Conservation (phyloP, 2,888 invertebrate genomes). For the Nemotelus pantherinus region DNA sequence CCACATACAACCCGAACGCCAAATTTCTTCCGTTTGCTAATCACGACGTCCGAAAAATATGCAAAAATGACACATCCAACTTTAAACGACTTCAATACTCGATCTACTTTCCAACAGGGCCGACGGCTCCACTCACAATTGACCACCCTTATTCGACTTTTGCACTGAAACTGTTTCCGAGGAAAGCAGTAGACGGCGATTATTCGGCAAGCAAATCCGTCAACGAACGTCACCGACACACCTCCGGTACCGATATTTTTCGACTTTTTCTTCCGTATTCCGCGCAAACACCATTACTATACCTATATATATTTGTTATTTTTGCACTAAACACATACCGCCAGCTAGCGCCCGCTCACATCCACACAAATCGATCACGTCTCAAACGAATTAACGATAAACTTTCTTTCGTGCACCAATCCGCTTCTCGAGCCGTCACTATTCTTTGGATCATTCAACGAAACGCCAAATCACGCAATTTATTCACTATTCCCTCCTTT, state of each 20-base stretch:
- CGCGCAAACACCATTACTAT: neutral
- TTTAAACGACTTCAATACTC: neutral
- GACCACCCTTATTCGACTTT: neutral
- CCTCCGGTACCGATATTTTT: neutral
- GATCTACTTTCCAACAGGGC: neutral
- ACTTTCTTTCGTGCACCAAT: neutral
- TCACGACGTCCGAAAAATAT: neutral
- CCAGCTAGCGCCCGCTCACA: neutral
- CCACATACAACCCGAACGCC: constrained; percentile 14
- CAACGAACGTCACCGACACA: constrained; percentile 11
- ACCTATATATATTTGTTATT: neutral
- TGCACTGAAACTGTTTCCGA: neutral
- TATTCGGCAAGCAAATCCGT: neutral
- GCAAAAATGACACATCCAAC: constrained; percentile 16
- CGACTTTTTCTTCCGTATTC: neutral
- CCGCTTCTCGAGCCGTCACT: constrained; percentile 22
- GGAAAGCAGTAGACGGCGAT: no score
- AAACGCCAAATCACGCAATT: neutral
- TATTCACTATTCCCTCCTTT: neutral
- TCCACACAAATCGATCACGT: neutral
- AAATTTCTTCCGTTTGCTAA: constrained; percentile 7
- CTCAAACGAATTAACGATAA: neutral
- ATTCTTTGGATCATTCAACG: neutral
- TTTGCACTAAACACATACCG: neutral
- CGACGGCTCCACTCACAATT: neutral